Evolutionary conservation across 1,140 invertebrate species (phyloP).

Genomic region (Kradibia gibbosae): DNA sequence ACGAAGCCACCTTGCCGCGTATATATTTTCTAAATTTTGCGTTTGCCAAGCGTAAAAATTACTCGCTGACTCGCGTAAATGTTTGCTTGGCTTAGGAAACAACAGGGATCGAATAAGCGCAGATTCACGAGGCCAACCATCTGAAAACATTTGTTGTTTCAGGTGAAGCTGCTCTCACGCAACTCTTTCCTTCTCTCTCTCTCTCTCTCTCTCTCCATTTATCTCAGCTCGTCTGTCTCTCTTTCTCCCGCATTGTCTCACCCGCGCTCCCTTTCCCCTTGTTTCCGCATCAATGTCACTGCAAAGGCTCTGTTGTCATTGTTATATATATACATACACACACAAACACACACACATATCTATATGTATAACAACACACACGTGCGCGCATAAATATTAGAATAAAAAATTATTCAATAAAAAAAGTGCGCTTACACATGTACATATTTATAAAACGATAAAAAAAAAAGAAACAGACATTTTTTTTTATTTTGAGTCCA

Average conservation of each 20-base stretch:
- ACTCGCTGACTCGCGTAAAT: constrained; percentile 49
- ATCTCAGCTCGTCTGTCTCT: too few species aligned
- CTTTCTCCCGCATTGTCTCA: too few species aligned
- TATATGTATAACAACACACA: too few species aligned
- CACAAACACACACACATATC: too few species aligned
- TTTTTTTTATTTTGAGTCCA: too few species aligned
- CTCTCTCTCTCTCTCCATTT: constrained; percentile 11
- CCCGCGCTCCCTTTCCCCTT: not conserved
- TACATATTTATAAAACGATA: too few species aligned
- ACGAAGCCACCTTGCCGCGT: constrained; percentile 18
- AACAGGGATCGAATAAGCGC: constrained; percentile 63
- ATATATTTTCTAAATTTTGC: constrained; percentile 47
- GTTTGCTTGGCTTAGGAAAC: constrained; percentile 45
- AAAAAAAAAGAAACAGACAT: too few species aligned
- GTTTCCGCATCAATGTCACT: constrained; percentile 29
- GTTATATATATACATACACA: too few species aligned
- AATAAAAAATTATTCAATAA: too few species aligned
- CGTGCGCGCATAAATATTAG: too few species aligned
- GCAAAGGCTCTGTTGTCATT: too few species aligned
- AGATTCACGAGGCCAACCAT: constrained; percentile 65
- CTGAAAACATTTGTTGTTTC: constrained; percentile 69
- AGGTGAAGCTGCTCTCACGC: constrained; percentile 65
- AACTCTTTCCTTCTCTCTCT: not conserved
- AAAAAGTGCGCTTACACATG: too few species aligned
- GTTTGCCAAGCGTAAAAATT: constrained; percentile 46